Base-by-base conservation (phyloP, 2,113 vertebrate genomes). In the Lates calcarifer region DNA sequence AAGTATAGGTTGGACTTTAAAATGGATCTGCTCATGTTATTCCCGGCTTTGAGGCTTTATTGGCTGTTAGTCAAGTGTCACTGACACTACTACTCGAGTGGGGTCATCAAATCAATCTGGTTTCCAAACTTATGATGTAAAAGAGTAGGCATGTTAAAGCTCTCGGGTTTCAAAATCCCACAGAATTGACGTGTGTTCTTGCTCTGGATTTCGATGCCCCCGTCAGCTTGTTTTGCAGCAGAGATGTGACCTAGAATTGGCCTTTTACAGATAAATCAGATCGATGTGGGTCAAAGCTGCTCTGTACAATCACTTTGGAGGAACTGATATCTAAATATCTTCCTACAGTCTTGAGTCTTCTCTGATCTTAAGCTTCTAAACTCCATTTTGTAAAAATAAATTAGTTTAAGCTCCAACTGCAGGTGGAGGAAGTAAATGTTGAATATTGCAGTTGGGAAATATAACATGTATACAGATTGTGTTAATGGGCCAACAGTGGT, bases 401-500 rank as follows among this genome's bases (percentile, higher is more conserved):
- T 43, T 22, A 60, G 17, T 67, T 49, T 49, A 51, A 41, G 24
- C 18, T 55, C 4, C 13, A 33, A 9, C 20, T 31, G 20, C 74
- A 62, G 33, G 62, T 77, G 24, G 55, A 12, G 56, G 28, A 60
- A 39, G 18, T 51, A 60, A 17, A 65, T 35, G 28, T 13, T 71
- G 26, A 28, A 53, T 22, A 75, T 37, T 67, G n/a, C n/a, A 49
- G 33, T 64, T 67, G 74, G 26, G 35, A 75, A 66, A 65, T 29
- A 63, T 71, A 37, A 51, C 57, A 55, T 47, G 35, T 28, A 47
- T 37, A 74, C 28, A 79, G 86, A 69, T 39, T 69, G n/a, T 70
- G 20, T 63, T 57, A 67, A 74, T 18, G 13, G 33, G 17, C 33
- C 3, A 47, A 31, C 1, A 2, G 4, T 56, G 17, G 33, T 20